A percentile compares a stretch with the other conserved stretches of the same genome.
These are phyloP conservation scores for Geococcyx californianus DNA, from an alignment of 2,113 vertebrate genomes.

Conservation along the genomic window DNA sequence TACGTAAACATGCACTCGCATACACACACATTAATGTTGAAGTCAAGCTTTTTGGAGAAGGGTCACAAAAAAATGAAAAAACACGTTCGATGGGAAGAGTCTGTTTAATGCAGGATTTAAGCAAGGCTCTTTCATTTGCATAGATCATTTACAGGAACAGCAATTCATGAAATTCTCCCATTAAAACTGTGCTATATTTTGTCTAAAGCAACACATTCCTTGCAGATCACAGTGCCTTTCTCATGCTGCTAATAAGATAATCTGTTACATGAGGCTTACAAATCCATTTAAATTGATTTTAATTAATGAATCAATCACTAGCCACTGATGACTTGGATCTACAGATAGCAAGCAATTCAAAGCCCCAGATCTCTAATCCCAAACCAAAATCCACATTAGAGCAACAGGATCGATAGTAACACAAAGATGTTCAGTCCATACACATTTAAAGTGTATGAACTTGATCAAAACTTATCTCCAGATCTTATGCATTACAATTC, in stretches of 20 bases:
- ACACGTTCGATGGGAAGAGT: slow-evolving; percentile 29
- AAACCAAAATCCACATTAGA: slow-evolving; percentile 70
- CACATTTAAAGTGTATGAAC: slow-evolving; percentile 1
- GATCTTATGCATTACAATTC: slow-evolving; percentile 12
- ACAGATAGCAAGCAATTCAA: slow-evolving; percentile 65
- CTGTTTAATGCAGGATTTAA: slow-evolving; percentile 21
- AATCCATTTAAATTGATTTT: slow-evolving; percentile 84
- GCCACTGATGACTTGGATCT: slow-evolving; percentile 63
- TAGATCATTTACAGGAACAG: slow-evolving; percentile 18
- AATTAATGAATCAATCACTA: slow-evolving; percentile 82
- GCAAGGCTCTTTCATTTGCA: slow-evolving; percentile 29
- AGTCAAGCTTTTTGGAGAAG: not conserved
- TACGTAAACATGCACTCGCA: not conserved
- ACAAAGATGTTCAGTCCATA: slow-evolving; percentile 51
- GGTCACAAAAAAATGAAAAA: not conserved
- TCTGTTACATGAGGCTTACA: slow-evolving; percentile 77
- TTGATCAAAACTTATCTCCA: slow-evolving; percentile 30
- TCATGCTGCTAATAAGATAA: slow-evolving; percentile 76
- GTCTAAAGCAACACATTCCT: slow-evolving; percentile 70
- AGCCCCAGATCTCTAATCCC: slow-evolving; percentile 65
- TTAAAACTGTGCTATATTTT: slow-evolving; percentile 29
- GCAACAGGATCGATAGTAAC: slow-evolving; percentile 55
- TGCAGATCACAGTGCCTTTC: slow-evolving; percentile 62
- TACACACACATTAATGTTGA: not conserved
- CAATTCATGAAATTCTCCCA: slow-evolving; percentile 36